Percentiles rank a stretch among this genome's conserved stretches.
Conservation (phyloP, 2,888 invertebrate genomes). For the Catocala sponsa region DNA sequence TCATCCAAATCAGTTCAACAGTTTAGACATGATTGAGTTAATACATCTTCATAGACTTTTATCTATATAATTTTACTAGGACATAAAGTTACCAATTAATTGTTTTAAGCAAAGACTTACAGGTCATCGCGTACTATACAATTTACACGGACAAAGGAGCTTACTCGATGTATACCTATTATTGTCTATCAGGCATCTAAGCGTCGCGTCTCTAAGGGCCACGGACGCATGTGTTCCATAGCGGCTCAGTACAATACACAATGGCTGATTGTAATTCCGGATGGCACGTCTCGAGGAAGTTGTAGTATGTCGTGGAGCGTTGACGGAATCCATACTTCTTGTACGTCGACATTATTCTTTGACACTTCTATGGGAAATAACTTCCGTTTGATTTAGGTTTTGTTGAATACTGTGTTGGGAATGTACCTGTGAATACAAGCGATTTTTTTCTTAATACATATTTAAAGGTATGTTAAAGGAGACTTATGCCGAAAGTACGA, state of each 20-base stretch:
- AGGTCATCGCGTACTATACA: too few relatives aligned
- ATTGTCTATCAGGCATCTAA: conserved; percentile 39
- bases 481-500: too few relatives aligned
- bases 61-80: too few relatives aligned
- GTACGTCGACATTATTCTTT: conserved; percentile 30
- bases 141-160: too few relatives aligned
- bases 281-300: conserved; percentile 70
- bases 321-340: conserved; percentile 40
- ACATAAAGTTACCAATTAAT: too few relatives aligned
- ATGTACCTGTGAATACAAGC: background rate
- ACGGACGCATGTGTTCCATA: conserved; percentile 52
- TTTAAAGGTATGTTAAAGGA: too few relatives aligned
- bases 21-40: too few relatives aligned
- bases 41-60: too few relatives aligned
- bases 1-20: too few relatives aligned
- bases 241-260: conserved; percentile 50
- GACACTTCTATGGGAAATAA: conserved; percentile 36
- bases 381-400: conserved; percentile 37
- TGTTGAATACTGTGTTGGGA: conserved; percentile 21
- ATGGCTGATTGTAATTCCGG: conserved; percentile 78
- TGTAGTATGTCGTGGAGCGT: conserved; percentile 63
- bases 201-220: conserved; percentile 40
- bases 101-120: too few relatives aligned
- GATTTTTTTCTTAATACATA: too few relatives aligned
- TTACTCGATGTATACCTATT: too few relatives aligned